Conservation (phyloP, 2,113 vertebrate genomes). For the Illadopsis cleaveri region DNA sequence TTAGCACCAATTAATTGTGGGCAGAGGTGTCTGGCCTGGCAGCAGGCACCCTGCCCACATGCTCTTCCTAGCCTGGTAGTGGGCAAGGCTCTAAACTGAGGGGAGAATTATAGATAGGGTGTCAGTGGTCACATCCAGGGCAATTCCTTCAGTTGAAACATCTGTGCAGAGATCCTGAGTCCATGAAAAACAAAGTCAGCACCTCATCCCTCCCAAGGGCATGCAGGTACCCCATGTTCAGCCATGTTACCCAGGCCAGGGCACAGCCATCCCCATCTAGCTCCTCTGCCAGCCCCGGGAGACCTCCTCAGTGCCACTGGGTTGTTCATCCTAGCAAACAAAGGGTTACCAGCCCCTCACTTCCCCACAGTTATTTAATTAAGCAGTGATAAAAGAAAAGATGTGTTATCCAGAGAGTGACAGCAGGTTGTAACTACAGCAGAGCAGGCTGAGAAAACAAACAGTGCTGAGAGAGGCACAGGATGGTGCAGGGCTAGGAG, state of each 20-base stretch:
- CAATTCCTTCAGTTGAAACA: background rate
- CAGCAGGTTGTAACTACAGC: slow-evolving; percentile 13
- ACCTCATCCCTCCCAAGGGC: background rate
- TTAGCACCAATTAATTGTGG: background rate
- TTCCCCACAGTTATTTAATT: slow-evolving; percentile 36
- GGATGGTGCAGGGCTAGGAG: rapidly evolving
- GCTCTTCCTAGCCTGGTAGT: background rate
- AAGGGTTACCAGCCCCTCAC: slow-evolving; percentile 2
- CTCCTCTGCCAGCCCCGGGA: background rate
- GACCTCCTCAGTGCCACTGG: background rate
- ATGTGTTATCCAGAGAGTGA: background rate
- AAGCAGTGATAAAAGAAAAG: slow-evolving; percentile 25
- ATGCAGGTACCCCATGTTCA: rapidly evolving
- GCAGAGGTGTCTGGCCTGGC: background rate
- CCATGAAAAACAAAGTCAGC: background rate
- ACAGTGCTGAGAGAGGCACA: rapidly evolving
- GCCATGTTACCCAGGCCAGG: rapidly evolving
- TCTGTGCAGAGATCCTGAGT: background rate
- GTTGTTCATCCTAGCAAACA: background rate
- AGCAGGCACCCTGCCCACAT: background rate
- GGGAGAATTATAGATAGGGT: rapidly evolving
- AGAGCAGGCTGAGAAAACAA: slow-evolving; percentile 2
- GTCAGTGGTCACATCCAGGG: rapidly evolving
- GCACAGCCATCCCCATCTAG: background rate
- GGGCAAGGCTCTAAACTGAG: rapidly evolving